A percentile compares a stretch with the other conserved stretches of the same genome.
Conservation (phyloP, 1,140 invertebrate species). For the Anadara kagoshimensis region DNA sequence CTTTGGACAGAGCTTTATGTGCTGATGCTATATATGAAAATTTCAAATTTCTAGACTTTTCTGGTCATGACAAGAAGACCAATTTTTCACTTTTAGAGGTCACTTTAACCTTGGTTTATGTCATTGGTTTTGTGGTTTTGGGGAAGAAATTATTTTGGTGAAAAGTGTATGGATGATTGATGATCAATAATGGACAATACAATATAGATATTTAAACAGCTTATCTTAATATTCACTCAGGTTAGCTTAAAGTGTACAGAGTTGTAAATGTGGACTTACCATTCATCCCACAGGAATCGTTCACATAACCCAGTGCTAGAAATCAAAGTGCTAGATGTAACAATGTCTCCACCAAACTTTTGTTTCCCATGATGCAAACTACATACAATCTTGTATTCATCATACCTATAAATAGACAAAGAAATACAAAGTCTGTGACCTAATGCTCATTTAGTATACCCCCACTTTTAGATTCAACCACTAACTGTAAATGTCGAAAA, state of each 20-base stretch:
- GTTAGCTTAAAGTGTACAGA: too few relatives aligned
- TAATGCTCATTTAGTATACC: too few relatives aligned
- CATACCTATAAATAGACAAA: conserved; percentile 75
- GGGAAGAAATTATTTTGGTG: background rate
- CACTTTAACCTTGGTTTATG: too few relatives aligned
- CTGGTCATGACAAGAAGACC: too few relatives aligned
- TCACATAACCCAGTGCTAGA: conserved; percentile 83
- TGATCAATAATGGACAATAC: background rate
- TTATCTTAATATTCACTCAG: background rate
- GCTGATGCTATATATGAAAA: too few relatives aligned
- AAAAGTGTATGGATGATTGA: background rate
- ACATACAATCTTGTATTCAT: conserved; percentile 87
- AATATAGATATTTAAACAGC: background rate
- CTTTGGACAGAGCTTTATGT: too few relatives aligned
- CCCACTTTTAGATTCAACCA: too few relatives aligned
- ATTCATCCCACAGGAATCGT: conserved; percentile 88
- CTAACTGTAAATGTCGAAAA: too few relatives aligned
- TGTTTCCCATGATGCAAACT: conserved; percentile 91
- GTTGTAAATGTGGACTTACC: conserved; percentile 75
- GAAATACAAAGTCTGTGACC: too few relatives aligned
- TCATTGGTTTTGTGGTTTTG: too few relatives aligned
- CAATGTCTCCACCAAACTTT: conserved; percentile 69
- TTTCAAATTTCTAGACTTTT: too few relatives aligned
- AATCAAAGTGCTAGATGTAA: conserved; percentile 74
- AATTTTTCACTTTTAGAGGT: too few relatives aligned